Evolutionary conservation across 2,888 invertebrate species (phyloP).

Genomic region (Thecophora atra): DNA sequence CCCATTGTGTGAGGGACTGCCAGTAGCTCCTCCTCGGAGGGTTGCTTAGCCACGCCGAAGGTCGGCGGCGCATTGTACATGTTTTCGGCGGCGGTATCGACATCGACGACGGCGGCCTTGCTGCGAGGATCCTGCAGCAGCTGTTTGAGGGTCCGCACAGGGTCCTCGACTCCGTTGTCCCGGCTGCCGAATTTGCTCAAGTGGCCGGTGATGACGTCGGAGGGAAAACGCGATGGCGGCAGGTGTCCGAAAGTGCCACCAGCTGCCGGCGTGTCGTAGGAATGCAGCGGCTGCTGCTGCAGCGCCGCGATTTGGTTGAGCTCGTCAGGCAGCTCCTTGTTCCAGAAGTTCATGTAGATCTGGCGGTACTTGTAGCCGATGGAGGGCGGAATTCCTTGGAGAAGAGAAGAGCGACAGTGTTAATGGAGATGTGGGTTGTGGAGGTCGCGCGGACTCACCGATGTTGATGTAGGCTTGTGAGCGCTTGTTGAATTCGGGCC

Average conservation of each 20-base stretch:
- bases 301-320: constrained; percentile 68
- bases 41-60: constrained; percentile 46
- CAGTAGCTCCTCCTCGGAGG: constrained; percentile 34
- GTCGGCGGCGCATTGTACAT: constrained; percentile 66
- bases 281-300: constrained; percentile 56
- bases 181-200: constrained; percentile 64
- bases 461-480: constrained; percentile 82
- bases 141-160: constrained; percentile 60
- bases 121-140: constrained; percentile 58
- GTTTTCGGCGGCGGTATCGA: constrained; percentile 52
- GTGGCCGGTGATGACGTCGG: constrained; percentile 63
- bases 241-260: too few species aligned
- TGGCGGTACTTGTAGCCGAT: constrained; percentile 80
- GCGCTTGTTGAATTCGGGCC: constrained; percentile 83
- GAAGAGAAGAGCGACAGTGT: background rate
- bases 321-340: constrained; percentile 80
- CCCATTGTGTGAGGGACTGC: constrained; percentile 22
- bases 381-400: constrained; percentile 76
- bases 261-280: constrained; percentile 50
- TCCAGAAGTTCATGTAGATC: constrained; percentile 85
- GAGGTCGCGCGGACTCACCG: constrained; percentile 58
- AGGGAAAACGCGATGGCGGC: constrained; percentile 41
- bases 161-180: constrained; percentile 62
- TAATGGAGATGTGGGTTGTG: background rate
- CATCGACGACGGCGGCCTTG: constrained; percentile 39